A percentile compares a stretch with the other conserved stretches of the same genome.
Conservation (phyloP, 2,888 invertebrate species). For the Tryphoninae sp. region DNA sequence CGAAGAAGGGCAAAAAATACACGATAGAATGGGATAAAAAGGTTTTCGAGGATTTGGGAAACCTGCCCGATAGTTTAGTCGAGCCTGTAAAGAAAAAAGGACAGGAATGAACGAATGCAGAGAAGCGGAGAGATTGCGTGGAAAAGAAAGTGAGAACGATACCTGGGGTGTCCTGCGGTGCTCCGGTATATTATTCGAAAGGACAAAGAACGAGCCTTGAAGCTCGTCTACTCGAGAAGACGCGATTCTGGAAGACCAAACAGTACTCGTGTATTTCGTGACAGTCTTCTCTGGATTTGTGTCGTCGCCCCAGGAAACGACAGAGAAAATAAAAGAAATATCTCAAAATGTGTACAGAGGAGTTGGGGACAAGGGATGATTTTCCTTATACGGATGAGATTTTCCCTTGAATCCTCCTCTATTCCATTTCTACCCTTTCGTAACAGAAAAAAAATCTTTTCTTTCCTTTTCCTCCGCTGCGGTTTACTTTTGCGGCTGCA, state of each 20-base stretch:
- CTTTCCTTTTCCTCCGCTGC: neutral
- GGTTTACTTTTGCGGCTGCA: neutral
- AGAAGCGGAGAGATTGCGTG: conserved; percentile 57
- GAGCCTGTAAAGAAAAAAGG: conserved; percentile 75
- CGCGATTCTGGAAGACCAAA: conserved; percentile 52
- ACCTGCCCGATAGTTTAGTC: conserved; percentile 60
- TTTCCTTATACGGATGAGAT: conserved; percentile 28
- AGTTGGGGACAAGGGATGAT: neutral
- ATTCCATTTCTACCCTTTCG: conserved; percentile 26
- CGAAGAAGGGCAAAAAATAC: conserved; percentile 60
- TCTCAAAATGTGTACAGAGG: conserved; percentile 3
- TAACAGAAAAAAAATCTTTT: neutral
- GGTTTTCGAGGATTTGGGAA: conserved; percentile 77
- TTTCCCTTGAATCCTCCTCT: conserved; percentile 37
- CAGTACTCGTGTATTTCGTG: conserved; percentile 37
- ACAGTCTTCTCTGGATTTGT: conserved; percentile 24
- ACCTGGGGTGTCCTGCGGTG: conserved; percentile 72
- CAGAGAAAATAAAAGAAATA: conserved; percentile 16
- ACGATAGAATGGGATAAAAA: conserved; percentile 69
- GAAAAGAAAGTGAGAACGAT: conserved; percentile 72
- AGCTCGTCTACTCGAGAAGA: conserved; percentile 53
- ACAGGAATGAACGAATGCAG: conserved; percentile 37
- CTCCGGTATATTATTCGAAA: conserved; percentile 74
- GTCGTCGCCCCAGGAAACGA: conserved; percentile 41
- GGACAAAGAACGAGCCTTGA: conserved; percentile 62